These are phyloP conservation scores for Chesias legatella DNA, from an alignment of 2,888 invertebrate species.

Conservation along the genomic window DNA sequence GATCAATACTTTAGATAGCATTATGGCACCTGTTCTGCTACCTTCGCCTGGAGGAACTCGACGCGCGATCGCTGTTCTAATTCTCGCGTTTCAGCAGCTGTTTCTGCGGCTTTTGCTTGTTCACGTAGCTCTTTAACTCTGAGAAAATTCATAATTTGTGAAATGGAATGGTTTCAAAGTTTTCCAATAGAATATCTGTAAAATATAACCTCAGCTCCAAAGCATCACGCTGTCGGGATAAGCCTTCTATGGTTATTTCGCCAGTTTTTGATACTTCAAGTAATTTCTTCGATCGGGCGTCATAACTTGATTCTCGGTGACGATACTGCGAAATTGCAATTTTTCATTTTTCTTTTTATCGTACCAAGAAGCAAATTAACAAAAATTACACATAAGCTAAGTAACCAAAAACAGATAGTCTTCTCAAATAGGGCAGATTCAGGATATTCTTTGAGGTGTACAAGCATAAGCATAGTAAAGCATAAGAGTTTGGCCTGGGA, in stretches of 20 bases:
- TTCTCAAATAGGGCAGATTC: too few species aligned
- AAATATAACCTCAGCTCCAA: conserved; percentile 60
- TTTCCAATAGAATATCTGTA: neutral
- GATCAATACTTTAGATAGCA: conserved; percentile 25
- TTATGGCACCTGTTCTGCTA: conserved; percentile 61
- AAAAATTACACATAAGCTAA: too few species aligned
- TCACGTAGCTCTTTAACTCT: conserved; percentile 69
- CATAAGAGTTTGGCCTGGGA: too few species aligned
- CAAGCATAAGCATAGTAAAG: too few species aligned
- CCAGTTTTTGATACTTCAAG: conserved; percentile 66
- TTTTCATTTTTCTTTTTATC: neutral
- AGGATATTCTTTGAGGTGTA: too few species aligned
- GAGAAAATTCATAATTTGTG: neutral
- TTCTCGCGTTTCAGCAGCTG: conserved; percentile 34
- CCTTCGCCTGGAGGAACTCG: conserved; percentile 57
- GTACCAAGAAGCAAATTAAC: too few species aligned
- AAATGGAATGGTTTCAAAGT: neutral
- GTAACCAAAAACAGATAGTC: too few species aligned
- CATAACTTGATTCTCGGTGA: conserved; percentile 60
- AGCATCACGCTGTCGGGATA: conserved; percentile 66
- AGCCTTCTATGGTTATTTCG: conserved; percentile 61
- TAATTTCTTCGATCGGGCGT: conserved; percentile 62
- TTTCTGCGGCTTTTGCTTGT: conserved; percentile 46
- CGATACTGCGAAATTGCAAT: conserved; percentile 49
- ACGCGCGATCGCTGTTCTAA: conserved; percentile 41